Conservation (phyloP, 1,140 invertebrate genomes). For the Drosophila neocordata region DNA sequence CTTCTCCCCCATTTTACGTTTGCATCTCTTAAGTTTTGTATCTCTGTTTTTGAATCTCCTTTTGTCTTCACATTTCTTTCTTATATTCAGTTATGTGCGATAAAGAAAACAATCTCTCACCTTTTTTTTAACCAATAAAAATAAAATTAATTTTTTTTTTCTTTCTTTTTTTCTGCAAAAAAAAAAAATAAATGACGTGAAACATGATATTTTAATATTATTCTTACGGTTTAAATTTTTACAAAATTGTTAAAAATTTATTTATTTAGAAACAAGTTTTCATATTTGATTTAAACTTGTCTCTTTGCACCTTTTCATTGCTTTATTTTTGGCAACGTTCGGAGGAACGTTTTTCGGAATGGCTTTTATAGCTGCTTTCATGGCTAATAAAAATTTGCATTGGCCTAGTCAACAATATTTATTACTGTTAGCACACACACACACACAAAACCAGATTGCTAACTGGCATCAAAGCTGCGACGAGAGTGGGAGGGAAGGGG, state of each 20-base stretch:
- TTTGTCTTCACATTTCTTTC: conserved; percentile 46
- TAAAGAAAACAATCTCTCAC: conserved; percentile 61
- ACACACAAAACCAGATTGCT: conserved; percentile 32
- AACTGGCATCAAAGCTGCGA: neutral
- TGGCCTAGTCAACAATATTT: conserved; percentile 22
- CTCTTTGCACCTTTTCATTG: conserved; percentile 56
- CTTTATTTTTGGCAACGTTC: too few species aligned
- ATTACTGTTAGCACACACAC: conserved; percentile 10
- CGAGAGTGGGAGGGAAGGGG: neutral
- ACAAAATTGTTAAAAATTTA: conserved; percentile 33
- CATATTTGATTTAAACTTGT: conserved; percentile 50
- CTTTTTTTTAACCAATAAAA: conserved; percentile 58
- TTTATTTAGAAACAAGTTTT: conserved; percentile 47
- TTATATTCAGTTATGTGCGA: conserved; percentile 48
- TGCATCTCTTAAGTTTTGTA: conserved; percentile 24
- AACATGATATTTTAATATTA: conserved; percentile 39
- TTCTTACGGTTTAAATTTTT: conserved; percentile 25
- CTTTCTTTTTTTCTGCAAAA: too few species aligned
- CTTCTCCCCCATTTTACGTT: conserved; percentile 19
- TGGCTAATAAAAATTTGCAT: conserved; percentile 64
- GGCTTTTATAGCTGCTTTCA: conserved; percentile 51
- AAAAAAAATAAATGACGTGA: conserved; percentile 14
- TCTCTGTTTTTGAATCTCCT: conserved; percentile 2
- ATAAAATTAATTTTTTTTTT: conserved; percentile 65
- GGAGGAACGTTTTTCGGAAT: conserved; percentile 40